Base-by-base conservation (phyloP, 2,797 vertebrate genomes). In the Pseudochirops corinnae region DNA sequence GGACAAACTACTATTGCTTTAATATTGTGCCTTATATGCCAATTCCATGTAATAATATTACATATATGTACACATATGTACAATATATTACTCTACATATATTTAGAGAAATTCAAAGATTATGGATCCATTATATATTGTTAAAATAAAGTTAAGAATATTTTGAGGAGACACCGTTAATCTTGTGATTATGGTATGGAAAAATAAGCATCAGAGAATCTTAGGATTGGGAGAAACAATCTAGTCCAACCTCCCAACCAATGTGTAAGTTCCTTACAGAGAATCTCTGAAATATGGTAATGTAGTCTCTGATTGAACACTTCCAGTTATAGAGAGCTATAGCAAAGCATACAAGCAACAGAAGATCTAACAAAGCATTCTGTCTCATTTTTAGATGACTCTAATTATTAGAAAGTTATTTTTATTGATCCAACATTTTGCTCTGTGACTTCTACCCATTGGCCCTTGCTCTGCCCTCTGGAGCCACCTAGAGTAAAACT, bases 171-270 rank as follows among this genome's bases (percentile, higher is more conserved):
- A 14, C 16, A 39, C 31, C 92, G 82, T 82, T 46, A 82, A n/a
- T 21, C 93, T 46, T 93, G 50, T 90, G 96, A 52, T n/a, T 56
- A 55, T 96, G 10, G 12, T 58, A 90, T 3, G 6, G 58, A 87
- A 50, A 33, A 92, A 4, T 94, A 33, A 18, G 21, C 1, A 56
- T 92, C 11, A 96, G 93, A 87, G 13, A 90, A 90, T 92, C 29
- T 94, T 62, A 90, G 39, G 74, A 14, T 95, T 96, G 94, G 60
- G 92, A 52, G 24, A 26, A 93, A 33, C 94, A 93, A 82, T 18
- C 5, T 74, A 93, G 62, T 21, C 3, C 55, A 92, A 90, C 39
- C 92, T 26, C 5, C 39, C 95, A 95, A 90, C 57, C 29, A 96
- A 82, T 46, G 21, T 46, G 21, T 46, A 28, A 93, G 14, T 97